phyloP scores from a whole-genome alignment of 2,888 invertebrate species.

The Tillus elongatus region DNA sequence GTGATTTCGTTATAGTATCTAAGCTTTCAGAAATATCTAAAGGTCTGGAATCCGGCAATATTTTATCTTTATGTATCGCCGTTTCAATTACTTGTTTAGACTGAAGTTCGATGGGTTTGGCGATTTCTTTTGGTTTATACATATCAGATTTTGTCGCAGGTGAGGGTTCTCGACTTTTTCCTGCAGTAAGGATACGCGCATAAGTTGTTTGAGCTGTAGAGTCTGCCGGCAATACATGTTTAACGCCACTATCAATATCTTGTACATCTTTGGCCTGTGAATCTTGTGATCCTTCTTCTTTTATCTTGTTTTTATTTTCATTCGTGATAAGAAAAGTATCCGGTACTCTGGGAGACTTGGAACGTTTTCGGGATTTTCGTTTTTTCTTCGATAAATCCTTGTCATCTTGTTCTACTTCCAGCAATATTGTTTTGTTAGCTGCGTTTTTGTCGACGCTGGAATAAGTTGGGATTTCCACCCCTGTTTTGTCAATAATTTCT shows the following conservation, averaged over 20 bases:
- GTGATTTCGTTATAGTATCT: not conserved
- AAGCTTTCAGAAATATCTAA: not conserved
- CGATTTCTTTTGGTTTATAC: not conserved
- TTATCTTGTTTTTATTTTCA: not conserved
- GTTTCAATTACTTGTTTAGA: too few relatives aligned
- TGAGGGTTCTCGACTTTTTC: conserved; percentile 25
- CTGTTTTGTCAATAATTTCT: too few relatives aligned
- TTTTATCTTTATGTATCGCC: too few relatives aligned
- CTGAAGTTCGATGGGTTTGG: too few relatives aligned
- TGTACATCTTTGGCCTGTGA: not conserved
- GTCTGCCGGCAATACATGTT: conserved; percentile 4
- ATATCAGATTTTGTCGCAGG: conserved; percentile 13
- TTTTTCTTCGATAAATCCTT: not conserved
- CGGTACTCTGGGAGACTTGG: not conserved
- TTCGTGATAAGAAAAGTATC: not conserved
- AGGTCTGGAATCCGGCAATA: not conserved
- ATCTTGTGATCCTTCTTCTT: too few relatives aligned
- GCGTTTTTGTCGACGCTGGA: not conserved
- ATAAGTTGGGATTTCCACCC: too few relatives aligned
- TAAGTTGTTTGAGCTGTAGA: conserved; percentile 20
- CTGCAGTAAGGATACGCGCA: conserved; percentile 24
- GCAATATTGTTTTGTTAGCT: not conserved
- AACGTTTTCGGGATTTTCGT: conserved; percentile 4
- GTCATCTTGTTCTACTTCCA: not conserved
- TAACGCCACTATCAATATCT: not conserved